phyloP scores from a whole-genome alignment of 2,113 vertebrate species.

The Paradisaea rubra region DNA sequence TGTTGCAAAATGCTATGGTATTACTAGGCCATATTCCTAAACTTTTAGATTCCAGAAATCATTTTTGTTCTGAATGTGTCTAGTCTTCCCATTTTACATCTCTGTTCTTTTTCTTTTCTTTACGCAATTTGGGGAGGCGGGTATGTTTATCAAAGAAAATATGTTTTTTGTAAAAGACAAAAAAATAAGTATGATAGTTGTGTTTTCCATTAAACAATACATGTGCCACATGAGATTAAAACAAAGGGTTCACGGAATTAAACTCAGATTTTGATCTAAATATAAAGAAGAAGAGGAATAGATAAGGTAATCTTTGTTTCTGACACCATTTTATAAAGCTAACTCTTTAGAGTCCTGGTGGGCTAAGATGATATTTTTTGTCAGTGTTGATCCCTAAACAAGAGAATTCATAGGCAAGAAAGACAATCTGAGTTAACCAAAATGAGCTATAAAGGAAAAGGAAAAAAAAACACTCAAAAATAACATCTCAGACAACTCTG shows the following conservation, averaged over 20 bases:
- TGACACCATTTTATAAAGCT: background rate
- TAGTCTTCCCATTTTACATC: background rate
- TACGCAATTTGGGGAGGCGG: accelerated
- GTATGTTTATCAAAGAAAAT: background rate
- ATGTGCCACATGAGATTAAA: background rate
- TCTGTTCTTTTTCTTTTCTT: background rate
- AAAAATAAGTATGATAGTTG: background rate
- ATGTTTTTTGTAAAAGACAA: background rate
- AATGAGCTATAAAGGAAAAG: background rate
- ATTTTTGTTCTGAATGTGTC: background rate
- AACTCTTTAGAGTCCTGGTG: background rate
- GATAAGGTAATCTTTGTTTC: background rate
- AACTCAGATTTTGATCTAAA: background rate
- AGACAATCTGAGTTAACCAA: background rate
- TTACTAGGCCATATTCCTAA: background rate
- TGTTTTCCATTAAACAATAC: background rate
- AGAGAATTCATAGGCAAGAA: background rate
- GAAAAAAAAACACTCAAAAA: background rate
- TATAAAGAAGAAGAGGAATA: background rate
- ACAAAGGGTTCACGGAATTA: background rate
- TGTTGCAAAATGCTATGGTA: background rate
- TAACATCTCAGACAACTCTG: background rate
- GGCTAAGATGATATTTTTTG: background rate
- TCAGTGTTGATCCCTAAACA: background rate
- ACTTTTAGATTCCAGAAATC: background rate